Conservation (phyloP, 2,888 invertebrate genomes). For the Nipponacmea schrenckii region DNA sequence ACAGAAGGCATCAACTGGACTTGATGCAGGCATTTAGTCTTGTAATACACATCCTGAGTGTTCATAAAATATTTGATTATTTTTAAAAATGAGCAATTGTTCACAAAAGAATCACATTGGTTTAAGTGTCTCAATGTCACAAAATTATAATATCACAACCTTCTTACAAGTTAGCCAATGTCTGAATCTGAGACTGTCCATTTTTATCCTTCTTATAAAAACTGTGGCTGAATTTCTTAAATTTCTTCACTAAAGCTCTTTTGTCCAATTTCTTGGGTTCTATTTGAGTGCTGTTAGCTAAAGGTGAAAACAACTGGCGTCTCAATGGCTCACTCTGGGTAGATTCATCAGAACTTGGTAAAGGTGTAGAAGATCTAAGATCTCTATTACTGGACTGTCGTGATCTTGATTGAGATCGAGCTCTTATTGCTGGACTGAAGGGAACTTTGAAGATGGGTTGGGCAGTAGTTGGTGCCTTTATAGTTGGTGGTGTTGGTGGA, state of each 20-base stretch:
- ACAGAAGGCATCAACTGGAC: too few species aligned
- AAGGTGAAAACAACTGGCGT: conserved; percentile 43
- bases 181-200: conserved; percentile 47
- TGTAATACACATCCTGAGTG: too few species aligned
- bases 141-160: too few species aligned
- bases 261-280: conserved; percentile 52
- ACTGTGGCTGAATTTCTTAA: conserved; percentile 54
- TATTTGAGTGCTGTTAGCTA: conserved; percentile 29
- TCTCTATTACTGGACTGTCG: conserved; percentile 30
- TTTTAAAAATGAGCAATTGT: too few species aligned
- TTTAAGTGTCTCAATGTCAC: too few species aligned
- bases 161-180: conserved; percentile 51
- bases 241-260: conserved; percentile 54
- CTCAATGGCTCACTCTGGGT: conserved; percentile 40
- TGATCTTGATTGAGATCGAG: neutral
- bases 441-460: conserved; percentile 29
- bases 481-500: conserved; percentile 41
- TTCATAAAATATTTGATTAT: too few species aligned
- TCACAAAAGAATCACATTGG: too few species aligned
- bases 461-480: conserved; percentile 33
- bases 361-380: conserved; percentile 41
- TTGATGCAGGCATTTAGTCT: too few species aligned
- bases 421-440: conserved; percentile 24
- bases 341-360: conserved; percentile 30
- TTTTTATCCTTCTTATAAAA: conserved; percentile 48